These are phyloP conservation scores for Acipenser ruthenus DNA, from an alignment of 2,797 vertebrate species.

Conservation along the genomic window DNA sequence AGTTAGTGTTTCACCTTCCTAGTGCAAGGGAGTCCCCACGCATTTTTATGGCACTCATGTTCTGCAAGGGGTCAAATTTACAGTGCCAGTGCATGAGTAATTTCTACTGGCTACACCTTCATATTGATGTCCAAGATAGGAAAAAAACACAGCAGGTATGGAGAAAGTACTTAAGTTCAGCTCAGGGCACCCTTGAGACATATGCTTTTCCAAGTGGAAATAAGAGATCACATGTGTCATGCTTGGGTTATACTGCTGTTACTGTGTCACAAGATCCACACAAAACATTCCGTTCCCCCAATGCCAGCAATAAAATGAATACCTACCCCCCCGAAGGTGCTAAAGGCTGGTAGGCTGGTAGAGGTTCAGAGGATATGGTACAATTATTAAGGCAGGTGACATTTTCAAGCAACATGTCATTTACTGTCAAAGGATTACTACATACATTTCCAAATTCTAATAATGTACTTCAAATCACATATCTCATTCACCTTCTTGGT, in stretches of 20 bases:
- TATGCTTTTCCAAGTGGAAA: constrained; percentile 37
- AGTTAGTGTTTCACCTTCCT: too few relatives aligned
- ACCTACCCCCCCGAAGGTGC: too few relatives aligned
- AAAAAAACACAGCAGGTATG: constrained; percentile 12
- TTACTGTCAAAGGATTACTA: too few relatives aligned
- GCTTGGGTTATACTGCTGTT: constrained; percentile 21
- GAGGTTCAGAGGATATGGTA: too few relatives aligned
- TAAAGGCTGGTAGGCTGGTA: too few relatives aligned
- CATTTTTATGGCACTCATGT: background rate
- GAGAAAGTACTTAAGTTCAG: constrained; percentile 38
- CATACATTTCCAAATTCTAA: too few relatives aligned
- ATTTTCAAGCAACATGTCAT: too few relatives aligned
- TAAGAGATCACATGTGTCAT: constrained; percentile 34
- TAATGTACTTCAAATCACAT: constrained; percentile 20
- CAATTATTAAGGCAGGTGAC: too few relatives aligned
- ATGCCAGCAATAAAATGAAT: too few relatives aligned
- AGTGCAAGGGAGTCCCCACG: constrained; percentile 1
- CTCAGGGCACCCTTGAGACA: constrained; percentile 37
- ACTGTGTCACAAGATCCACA: constrained; percentile 32
- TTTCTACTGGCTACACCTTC: constrained; percentile 26
- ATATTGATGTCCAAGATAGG: background rate
- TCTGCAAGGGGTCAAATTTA: background rate
- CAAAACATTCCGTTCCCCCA: constrained; percentile 27
- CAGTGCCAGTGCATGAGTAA: constrained; percentile 29
- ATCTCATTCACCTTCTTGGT: constrained; percentile 51